Conservation (phyloP, 2,113 vertebrate species). For the Alaudala cheleensis region DNA sequence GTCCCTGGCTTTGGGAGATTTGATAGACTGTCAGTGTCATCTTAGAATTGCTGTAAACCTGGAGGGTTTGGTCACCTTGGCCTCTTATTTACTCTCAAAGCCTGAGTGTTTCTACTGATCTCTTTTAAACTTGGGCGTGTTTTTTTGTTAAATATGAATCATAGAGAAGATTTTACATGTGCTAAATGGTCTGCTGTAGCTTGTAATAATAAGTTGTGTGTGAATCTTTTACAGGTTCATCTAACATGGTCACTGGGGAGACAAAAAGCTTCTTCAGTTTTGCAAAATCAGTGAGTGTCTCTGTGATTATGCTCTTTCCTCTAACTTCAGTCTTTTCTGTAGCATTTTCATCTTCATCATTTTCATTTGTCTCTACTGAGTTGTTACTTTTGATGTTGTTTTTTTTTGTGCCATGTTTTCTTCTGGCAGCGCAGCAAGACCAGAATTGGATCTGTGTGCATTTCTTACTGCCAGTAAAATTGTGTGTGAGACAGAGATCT, state of each 20-base stretch:
- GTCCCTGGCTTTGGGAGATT: neutral
- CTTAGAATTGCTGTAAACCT: neutral
- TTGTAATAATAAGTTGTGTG: neutral
- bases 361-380: neutral
- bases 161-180: neutral
- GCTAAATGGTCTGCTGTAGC: neutral
- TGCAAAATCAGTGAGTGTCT: slow-evolving; percentile 95
- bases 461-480: neutral
- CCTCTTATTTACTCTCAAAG: neutral
- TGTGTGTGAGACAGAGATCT: neutral
- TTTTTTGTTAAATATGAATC: neutral
- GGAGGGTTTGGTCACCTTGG: neutral
- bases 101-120: neutral
- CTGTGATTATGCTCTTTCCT: neutral
- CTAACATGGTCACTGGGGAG: slow-evolving; percentile 98
- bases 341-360: neutral
- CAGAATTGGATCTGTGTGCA: neutral
- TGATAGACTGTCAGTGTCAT: neutral
- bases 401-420: neutral
- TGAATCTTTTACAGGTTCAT: slow-evolving; percentile 85
- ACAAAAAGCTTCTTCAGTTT: slow-evolving; percentile 99
- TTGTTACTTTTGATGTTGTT: neutral
- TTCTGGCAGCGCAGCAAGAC: neutral
- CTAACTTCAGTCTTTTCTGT: neutral
- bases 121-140: neutral